Conservation (phyloP, 2,888 invertebrate species). For the Cyaniris semiargus region DNA sequence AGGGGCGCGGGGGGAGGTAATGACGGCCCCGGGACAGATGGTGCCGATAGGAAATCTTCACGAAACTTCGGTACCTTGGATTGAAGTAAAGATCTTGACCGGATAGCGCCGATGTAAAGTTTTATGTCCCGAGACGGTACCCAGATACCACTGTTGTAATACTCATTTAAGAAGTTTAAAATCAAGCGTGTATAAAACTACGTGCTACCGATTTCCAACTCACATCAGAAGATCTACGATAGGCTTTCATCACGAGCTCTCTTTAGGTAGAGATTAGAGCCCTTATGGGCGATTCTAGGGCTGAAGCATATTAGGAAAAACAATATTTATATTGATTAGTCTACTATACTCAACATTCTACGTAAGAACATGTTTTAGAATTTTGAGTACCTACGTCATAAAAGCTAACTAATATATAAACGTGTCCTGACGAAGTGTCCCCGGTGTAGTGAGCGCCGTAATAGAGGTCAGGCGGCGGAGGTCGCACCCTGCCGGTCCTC, state of each 20-base stretch:
- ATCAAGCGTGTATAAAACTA: too few relatives aligned
- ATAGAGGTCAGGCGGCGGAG: conserved; percentile 8
- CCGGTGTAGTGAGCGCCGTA: background rate
- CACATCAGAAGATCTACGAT: too few relatives aligned
- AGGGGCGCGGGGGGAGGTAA: background rate
- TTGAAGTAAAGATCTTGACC: background rate
- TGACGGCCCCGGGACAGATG: conserved; percentile 2
- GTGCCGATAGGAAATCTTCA: conserved; percentile 5
- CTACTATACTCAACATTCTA: too few relatives aligned
- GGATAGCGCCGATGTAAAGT: background rate
- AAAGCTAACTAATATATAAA: background rate
- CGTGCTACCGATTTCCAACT: too few relatives aligned
- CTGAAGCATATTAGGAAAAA: too few relatives aligned
- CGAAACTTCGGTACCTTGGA: background rate
- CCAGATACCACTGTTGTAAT: background rate
- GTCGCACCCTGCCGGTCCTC: background rate
- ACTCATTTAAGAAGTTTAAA: too few relatives aligned
- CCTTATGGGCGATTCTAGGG: too few relatives aligned
- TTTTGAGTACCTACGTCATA: background rate
- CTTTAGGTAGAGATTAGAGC: too few relatives aligned
- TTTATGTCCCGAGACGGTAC: background rate
- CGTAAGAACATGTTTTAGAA: background rate
- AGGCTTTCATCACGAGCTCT: too few relatives aligned
- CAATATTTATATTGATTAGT: too few relatives aligned
- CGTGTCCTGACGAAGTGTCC: background rate